Evolutionary conservation across 2,797 vertebrate genomes (phyloP).

Genomic region (Podargus strigoides): DNA sequence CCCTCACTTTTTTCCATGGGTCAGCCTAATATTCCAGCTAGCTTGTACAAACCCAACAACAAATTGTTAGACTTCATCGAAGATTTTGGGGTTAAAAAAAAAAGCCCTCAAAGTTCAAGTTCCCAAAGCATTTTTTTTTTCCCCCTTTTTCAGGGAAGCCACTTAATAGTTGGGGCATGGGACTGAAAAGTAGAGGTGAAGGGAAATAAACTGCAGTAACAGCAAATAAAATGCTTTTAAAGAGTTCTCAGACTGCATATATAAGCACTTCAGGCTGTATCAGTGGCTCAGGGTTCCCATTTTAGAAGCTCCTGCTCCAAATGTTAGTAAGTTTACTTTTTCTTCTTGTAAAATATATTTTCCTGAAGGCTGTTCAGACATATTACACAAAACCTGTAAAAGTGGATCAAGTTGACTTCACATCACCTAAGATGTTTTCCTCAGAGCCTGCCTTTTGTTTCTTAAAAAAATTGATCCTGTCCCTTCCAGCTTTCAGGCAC

Average conservation of each 20-base stretch:
- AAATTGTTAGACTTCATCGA: neutral
- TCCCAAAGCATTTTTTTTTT: neutral
- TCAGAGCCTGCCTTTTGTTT: neutral
- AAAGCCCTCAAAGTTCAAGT: neutral
- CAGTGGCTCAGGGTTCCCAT: neutral
- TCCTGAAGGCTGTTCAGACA: neutral
- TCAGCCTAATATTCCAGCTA: neutral
- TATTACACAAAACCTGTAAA: neutral
- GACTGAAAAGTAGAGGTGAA: neutral
- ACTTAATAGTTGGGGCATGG: neutral
- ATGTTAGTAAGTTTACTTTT: neutral
- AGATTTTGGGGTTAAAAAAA: neutral
- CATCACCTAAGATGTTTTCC: neutral
- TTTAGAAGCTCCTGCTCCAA: neutral
- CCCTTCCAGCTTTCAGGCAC: neutral
- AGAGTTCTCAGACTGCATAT: neutral
- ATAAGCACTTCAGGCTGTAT: fast-evolving
- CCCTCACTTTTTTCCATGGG: neutral
- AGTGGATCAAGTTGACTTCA: neutral
- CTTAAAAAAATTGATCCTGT: neutral
- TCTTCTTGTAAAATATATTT: neutral
- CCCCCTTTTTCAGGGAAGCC: neutral
- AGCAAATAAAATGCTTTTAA: neutral
- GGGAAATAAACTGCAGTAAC: neutral
- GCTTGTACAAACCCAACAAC: neutral